Evolutionary conservation across 2,113 vertebrate species (phyloP), one percentile per base, ranked within the genome.

Genomic region (Lethenteron camtschaticum): DNA sequence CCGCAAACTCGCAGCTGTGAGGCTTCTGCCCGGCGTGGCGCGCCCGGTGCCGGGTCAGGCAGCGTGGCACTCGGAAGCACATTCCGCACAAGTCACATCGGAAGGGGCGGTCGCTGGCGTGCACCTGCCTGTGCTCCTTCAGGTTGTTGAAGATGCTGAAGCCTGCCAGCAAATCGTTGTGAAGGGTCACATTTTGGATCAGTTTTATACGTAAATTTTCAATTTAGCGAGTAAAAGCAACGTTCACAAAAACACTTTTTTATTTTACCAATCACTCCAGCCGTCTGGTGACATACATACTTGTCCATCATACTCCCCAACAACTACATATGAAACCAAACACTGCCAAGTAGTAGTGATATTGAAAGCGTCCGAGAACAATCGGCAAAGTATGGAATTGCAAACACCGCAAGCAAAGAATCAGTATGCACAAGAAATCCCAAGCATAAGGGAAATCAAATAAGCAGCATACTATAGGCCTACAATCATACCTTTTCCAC

Each of bases 51-150:
- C 95, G 94, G 55, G 89, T 82, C 69, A 96, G 78, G 73, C 96
- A 96, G 71, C 91, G 77, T 74, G 89, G 88, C 73, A 90, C 92
- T 78, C 96, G 96, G 77, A 99, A 96, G 1, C 90, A 90, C 75
- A 95, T 96, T 10, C 91, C 90, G 63, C 91, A 97, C 73, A 92
- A 85, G 55, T 97, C 89, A 71, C 94, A 97, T n/a, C 85, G 92
- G 76, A 90, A 96, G 1, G 85, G 84, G 72, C 86, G 87, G 69
- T 97, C 90, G 10, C 83, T 84, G 1, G 82, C 82, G 68, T 97
- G 94, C 0, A 87, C 96, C 79, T 88, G 90, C 73, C 90, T 92
- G 77, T 96, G 94, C 72, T 97, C 91, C 78, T 96, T 97, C 73
- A 97, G 79, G 72, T 97, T 97, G 72, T 91, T 94, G 77, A 96